Evolutionary conservation across 2,113 vertebrate genomes (phyloP), one percentile per base, ranked within the genome.

Genomic region (Stictonetta naevosa): DNA sequence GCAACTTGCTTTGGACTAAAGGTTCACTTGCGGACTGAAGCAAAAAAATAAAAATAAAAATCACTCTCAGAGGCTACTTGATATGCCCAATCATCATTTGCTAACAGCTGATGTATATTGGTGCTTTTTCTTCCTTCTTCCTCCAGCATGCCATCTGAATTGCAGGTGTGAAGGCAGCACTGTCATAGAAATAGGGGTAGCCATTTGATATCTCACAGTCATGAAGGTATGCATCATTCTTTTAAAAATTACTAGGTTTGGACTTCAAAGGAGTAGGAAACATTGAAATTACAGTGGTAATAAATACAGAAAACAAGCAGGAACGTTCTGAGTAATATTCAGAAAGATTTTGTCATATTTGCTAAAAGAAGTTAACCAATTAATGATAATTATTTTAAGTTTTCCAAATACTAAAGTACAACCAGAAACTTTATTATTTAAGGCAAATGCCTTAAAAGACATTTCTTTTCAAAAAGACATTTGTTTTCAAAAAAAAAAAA

Each of bases 151-250:
- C 6, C 4, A 16, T 60, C 53, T n/a, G 15, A 53, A 31, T 11
- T 33, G 48, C 58, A 46, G 16, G 13, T 46, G 18, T 25, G 13
- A 66, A 48, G 46, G 31, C 36, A 83, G 11, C 22, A 40, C 17
- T 63, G 33, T 46, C 55, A 53, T 11, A 68, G 52, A 40, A 81
- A 78, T 10, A 58, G 36, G 11, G 42, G 62, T 53, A 68, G 52
- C 25, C 25, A 20, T 48, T 3, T 36, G 67, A 25, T 87, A 55
- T 44, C 86, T 85, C 20, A 67, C 15, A 33, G 3, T 1, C 58
- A 16, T 38, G 25, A 46, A 42, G 36, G 2, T 53, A 20, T 63
- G 40, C 0, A 0, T 88, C 63, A 50, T 58, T 76, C 6, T 8
- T 77, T 86, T 73, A 52, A 91, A 89, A 91, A 75, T 44, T 50